Conservation (phyloP, 2,888 invertebrate species). For the Synergus itoensis region DNA sequence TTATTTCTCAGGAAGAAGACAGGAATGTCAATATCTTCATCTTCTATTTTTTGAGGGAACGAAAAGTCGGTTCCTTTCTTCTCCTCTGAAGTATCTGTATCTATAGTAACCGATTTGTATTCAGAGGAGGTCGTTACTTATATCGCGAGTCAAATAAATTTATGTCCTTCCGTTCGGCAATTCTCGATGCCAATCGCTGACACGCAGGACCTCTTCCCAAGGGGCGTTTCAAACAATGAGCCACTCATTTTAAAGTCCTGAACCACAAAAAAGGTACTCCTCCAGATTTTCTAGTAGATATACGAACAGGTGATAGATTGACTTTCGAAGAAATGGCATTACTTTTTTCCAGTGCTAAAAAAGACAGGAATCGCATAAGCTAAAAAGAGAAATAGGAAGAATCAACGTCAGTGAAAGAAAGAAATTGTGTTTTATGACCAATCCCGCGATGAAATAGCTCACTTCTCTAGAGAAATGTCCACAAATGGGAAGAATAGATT, state of each 20-base stretch:
- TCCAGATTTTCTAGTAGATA: conserved; percentile 14
- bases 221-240: conserved; percentile 47
- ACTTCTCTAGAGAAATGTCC: conserved; percentile 42
- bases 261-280: not conserved
- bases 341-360: conserved; percentile 1
- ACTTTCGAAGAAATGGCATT: conserved; percentile 3
- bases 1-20: not conserved
- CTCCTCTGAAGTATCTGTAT: conserved; percentile 35
- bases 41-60: not conserved
- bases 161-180: conserved; percentile 54
- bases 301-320: conserved; percentile 2
- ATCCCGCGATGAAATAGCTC: conserved; percentile 34
- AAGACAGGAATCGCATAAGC: conserved; percentile 41
- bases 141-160: conserved; percentile 59
- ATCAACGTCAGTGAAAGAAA: not conserved
- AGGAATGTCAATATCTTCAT: conserved; percentile 7
- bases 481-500: conserved; percentile 58
- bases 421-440: not conserved
- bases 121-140: conserved; percentile 54
- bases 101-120: conserved; percentile 40
- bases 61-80: conserved; percentile 31
- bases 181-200: conserved; percentile 61
- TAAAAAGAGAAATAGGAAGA: not conserved
- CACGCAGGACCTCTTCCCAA: conserved; percentile 29
- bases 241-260: conserved; percentile 18